Base-by-base conservation (phyloP, 2,888 invertebrate species). In the Apodemia duryi region DNA sequence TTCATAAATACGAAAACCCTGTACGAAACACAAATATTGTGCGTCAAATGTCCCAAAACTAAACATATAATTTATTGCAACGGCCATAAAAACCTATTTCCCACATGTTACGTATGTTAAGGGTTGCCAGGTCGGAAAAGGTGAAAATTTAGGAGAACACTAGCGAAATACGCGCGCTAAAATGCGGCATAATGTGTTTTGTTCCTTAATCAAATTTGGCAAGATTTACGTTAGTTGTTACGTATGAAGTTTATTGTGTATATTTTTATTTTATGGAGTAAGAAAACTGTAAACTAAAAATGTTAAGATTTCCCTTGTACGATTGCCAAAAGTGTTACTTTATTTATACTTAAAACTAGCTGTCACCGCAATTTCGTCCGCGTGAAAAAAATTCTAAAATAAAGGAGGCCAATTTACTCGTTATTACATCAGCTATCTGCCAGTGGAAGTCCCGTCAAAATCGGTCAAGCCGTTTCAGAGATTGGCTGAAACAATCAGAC, bases 181-280 rank as follows among this genome's bases (percentile, higher is more conserved):
- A 28, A 52, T 10, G 11, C 28, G 28, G 29, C 10, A 29, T 21
- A 54, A 54, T 54, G 21, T 54, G 54, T 32, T 51, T 21, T 51
- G 54, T 57, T 57, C 54, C 54, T 57, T 57, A 57, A 29, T 32
- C 54, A 57, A 57, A 57, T 29, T 29, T 32, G 6, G 54, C 54
- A 5, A 10, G 32, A 57, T 57, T 57, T 28, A 57, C 54, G 49
- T 21, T 21, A 51, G n/a, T 51, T 21, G n/a, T 51, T 51, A n/a
- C 7, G n/a, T 51, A 21, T 21, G 21, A 51, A 21, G 21, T 21
- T 51, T 43, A 51, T 51, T 49, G 49, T 21, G 6, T 7, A 21
- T 7, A 21, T 51, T 51, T 51, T 51, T 51, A 51, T 51, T 51
- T 3, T 51, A 51, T n/a, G 49, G 49, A 6, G 21, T 51, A 21